phyloP scores from a whole-genome alignment of 2,888 invertebrate genomes.

The Tryphoninae sp. region DNA sequence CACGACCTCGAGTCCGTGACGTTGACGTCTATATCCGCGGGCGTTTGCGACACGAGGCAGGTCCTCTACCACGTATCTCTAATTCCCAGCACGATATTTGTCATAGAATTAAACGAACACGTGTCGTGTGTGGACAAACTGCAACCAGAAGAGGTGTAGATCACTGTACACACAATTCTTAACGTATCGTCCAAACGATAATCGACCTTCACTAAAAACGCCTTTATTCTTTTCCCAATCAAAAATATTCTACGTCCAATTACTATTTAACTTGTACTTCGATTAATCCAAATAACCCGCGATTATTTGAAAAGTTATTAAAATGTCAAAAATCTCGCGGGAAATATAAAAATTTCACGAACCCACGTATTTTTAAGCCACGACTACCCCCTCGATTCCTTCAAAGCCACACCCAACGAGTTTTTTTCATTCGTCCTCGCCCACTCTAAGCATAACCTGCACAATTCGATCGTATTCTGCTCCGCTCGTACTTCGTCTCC shows the following conservation, averaged over 20 bases:
- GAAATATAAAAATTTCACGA: neutral
- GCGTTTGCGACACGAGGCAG: conserved; percentile 10
- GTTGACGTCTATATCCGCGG: conserved; percentile 7
- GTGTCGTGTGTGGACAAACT: neutral
- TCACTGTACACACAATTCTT: neutral
- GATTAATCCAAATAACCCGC: too few species aligned
- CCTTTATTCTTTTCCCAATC: neutral
- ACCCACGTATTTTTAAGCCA: neutral
- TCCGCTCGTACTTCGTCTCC: conserved; percentile 35
- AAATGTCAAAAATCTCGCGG: too few species aligned
- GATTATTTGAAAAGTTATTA: too few species aligned
- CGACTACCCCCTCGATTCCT: neutral
- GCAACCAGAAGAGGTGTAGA: neutral
- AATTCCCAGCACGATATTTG: conserved; percentile 46
- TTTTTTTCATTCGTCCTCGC: conserved; percentile 33
- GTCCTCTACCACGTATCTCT: conserved; percentile 1
- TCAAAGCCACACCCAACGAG: neutral
- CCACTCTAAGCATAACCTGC: conserved; percentile 29
- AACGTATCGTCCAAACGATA: neutral
- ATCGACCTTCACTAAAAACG: conserved; percentile 2
- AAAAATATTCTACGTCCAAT: neutral
- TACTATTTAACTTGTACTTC: too few species aligned
- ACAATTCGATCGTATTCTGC: conserved; percentile 4
- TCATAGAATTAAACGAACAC: conserved; percentile 52
- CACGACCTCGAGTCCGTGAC: conserved; percentile 11